Percentiles rank a stretch among this genome's conserved stretches.
phyloP scores from a whole-genome alignment of 2,888 invertebrate genomes.

The Cantharis rustica region DNA sequence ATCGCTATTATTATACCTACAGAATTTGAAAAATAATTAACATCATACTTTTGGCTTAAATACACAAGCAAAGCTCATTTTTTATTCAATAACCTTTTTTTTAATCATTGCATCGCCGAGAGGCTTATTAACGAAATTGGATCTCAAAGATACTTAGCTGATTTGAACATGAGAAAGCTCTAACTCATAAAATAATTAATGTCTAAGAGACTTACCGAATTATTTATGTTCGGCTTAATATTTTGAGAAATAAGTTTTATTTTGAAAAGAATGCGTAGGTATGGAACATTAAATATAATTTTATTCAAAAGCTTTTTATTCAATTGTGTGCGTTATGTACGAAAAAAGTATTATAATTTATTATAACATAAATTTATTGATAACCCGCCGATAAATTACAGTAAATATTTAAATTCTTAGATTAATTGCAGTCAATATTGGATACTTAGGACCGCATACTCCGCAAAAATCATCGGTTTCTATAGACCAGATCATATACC shows the following conservation, averaged over 20 bases:
- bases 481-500: constrained; percentile 79
- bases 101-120: not conserved
- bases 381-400: not conserved
- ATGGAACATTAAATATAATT: not conserved
- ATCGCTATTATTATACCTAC: not conserved
- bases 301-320: no score
- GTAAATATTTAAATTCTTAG: not conserved
- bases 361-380: not conserved
- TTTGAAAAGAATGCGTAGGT: not conserved
- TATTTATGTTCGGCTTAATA: not conserved
- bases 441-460: constrained; percentile 65
- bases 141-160: not conserved
- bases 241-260: not conserved
- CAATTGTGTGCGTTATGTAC: no score
- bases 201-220: not conserved
- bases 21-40: not conserved
- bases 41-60: not conserved
- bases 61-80: not conserved
- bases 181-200: not conserved
- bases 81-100: not conserved
- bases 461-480: constrained; percentile 79
- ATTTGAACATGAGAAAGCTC: not conserved
- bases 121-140: not conserved
- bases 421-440: constrained; percentile 66
- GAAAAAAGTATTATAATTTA: not conserved